phyloP scores from a whole-genome alignment of 2,888 invertebrate genomes.

The Chorisops tibialis region DNA sequence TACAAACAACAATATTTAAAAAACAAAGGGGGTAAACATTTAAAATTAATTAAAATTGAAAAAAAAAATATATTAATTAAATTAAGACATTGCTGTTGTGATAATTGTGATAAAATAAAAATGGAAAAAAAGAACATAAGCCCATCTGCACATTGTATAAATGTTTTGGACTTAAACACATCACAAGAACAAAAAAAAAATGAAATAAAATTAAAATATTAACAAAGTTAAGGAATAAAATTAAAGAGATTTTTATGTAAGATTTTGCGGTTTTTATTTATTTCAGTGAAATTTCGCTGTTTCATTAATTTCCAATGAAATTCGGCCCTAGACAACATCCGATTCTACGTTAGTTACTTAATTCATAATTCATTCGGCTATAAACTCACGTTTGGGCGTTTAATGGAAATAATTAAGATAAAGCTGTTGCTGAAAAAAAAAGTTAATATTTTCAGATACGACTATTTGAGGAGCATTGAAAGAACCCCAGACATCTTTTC shows the following conservation, averaged over 20 bases:
- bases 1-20: neutral
- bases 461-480: no score
- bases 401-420: no score
- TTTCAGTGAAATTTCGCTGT: no score
- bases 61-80: neutral
- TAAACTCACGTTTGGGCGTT: no score
- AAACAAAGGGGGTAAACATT: neutral
- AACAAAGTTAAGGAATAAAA: slow-evolving; percentile 14
- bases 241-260: slow-evolving; percentile 21
- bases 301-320: no score
- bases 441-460: no score
- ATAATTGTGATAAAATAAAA: slow-evolving; percentile 55
- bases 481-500: no score
- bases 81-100: slow-evolving; percentile 40
- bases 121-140: neutral
- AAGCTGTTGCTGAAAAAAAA: no score
- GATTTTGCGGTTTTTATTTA: no score
- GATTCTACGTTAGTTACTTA: no score
- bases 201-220: neutral
- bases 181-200: neutral
- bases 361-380: no score
- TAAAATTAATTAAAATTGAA: neutral
- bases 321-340: no score
- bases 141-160: slow-evolving; percentile 16
- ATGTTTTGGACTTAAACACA: slow-evolving; percentile 15